These are phyloP conservation scores for Drosophila trapezifrons DNA, from an alignment of 1,140 invertebrate species.

Conservation along the genomic window DNA sequence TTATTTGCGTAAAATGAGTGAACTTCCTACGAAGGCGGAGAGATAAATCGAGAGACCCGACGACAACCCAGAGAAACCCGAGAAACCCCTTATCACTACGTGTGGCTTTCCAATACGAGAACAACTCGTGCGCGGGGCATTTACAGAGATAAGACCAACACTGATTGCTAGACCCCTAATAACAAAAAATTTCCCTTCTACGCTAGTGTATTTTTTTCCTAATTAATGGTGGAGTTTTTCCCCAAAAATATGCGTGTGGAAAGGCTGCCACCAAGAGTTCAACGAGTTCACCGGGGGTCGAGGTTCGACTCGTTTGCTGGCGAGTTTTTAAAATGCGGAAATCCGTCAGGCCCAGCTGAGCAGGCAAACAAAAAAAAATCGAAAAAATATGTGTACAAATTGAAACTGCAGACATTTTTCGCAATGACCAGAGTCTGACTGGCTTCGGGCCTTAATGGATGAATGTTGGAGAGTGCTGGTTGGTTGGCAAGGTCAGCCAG, in stretches of 20 bases:
- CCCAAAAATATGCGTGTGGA: background rate
- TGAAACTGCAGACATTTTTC: slow-evolving; percentile 50
- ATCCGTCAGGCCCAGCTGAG: slow-evolving; percentile 71
- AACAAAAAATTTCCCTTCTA: background rate
- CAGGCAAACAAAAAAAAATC: slow-evolving; percentile 18
- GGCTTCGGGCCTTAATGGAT: slow-evolving; percentile 30
- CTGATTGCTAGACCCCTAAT: slow-evolving; percentile 27
- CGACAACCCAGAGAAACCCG: background rate
- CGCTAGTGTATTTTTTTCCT: background rate
- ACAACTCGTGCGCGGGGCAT: background rate
- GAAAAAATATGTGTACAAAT: slow-evolving; percentile 52
- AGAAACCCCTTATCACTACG: slow-evolving; percentile 38
- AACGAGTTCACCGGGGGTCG: slow-evolving; percentile 53
- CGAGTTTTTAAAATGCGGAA: slow-evolving; percentile 62
- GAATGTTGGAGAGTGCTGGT: slow-evolving; percentile 44
- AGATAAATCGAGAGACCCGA: slow-evolving; percentile 22
- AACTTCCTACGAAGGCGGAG: slow-evolving; percentile 5
- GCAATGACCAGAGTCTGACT: slow-evolving; percentile 33
- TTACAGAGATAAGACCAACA: slow-evolving; percentile 9
- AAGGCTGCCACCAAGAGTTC: slow-evolving; percentile 12
- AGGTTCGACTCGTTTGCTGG: slow-evolving; percentile 28
- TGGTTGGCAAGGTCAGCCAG: slow-evolving; percentile 71
- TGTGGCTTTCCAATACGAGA: slow-evolving; percentile 20
- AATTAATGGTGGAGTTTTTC: background rate
- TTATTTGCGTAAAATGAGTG: slow-evolving; percentile 18